Percentiles rank a stretch among this genome's conserved stretches.
phyloP scores from a whole-genome alignment of 2,113 vertebrate species.

The Ammodytes marinus region DNA sequence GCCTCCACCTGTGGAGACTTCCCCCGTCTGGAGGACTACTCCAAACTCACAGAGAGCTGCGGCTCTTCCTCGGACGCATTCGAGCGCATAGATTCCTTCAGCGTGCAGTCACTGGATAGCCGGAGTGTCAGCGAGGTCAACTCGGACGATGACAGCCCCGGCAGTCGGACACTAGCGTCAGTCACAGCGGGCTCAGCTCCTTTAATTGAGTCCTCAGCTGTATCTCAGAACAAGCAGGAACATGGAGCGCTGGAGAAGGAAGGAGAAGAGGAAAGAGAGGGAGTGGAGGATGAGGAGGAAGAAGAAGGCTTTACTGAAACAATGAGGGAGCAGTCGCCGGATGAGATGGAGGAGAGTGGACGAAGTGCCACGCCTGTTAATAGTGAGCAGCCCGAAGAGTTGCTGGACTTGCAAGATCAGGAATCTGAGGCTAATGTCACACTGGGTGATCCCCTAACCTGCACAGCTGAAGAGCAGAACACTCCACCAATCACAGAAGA shows the following conservation, averaged over 20 bases:
- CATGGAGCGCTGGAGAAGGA: slow-evolving; percentile 70
- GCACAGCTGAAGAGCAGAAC: slow-evolving; percentile 34
- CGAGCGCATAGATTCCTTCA: slow-evolving; percentile 98
- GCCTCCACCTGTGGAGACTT: slow-evolving; percentile 94
- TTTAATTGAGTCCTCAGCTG: slow-evolving; percentile 69
- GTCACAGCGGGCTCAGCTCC: slow-evolving; percentile 80
- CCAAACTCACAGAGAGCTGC: slow-evolving; percentile 95
- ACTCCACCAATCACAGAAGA: slow-evolving; percentile 74
- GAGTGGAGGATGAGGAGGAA: slow-evolving; percentile 65
- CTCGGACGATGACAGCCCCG: slow-evolving; percentile 95
- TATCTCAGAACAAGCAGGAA: slow-evolving; percentile 59
- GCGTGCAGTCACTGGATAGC: slow-evolving; percentile 96
- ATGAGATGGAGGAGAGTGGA: slow-evolving; percentile 98
- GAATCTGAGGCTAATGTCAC: slow-evolving; percentile 62
- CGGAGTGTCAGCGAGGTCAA: slow-evolving; percentile 98
- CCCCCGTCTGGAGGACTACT: slow-evolving; percentile 92
- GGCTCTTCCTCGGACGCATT: slow-evolving; percentile 97
- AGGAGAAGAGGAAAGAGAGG: slow-evolving; percentile 60
- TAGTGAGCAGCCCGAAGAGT: slow-evolving; percentile 91
- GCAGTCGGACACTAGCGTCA: slow-evolving; percentile 89
- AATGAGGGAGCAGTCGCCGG: slow-evolving; percentile 81
- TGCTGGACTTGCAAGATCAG: slow-evolving; percentile 81
- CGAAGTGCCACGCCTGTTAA: slow-evolving; percentile 97
- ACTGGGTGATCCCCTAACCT: slow-evolving; percentile 29
- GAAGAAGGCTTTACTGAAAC: slow-evolving; percentile 78